Base-by-base conservation (phyloP, 2,113 vertebrate genomes). In the Dermatemys mawii region DNA sequence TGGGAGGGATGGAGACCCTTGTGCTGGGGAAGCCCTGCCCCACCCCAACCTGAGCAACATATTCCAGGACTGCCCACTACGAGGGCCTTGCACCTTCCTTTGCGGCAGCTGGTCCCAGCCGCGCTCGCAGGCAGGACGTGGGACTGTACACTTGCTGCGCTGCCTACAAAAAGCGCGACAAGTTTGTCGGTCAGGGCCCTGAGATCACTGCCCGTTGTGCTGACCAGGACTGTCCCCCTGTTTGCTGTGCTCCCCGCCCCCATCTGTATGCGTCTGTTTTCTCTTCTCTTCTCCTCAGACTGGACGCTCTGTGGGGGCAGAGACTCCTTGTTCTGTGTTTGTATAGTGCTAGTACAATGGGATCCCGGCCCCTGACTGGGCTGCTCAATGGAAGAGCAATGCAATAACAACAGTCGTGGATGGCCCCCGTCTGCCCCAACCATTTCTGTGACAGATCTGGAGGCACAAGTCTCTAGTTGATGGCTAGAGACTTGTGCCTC, bases 121-220 rank as follows among this genome's bases (percentile, higher is more conserved):
- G 24, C 22, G 13, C 22, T 24, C 38, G 4, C 11, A 27, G 11
- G 41, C 38, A 75, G 41, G 24, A 13, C 5, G 1, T 67, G 70
- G 24, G 3, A 13, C 5, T 6, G 5, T 7, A 3, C 14, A 4
- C 17, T 38, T 44, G 5, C 38, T 26, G 22, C 5, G 41, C 11
- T 44, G 24, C 41, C 41, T 41, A 13, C 70, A 75, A 44, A 22
- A 19, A 75, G 24, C 2, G 1, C 24, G 41, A 44, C 38, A 14
- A 13, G 24, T 12, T 7, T 14, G 41, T 22, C 70, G 13, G 12
- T 27, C 4, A 3, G 11, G 6, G 11, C 12, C 4, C 11, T 44
- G 11, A 24, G 38, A 26, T 13, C 41, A 19, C 35, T 67, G 60
- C 35, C 63, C 11, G n/a, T 22, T 9, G 19, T 10, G n/a, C 63